These are phyloP conservation scores for Trichechus manatus DNA, from an alignment of 2,113 vertebrate genomes.

Conservation along the genomic window DNA sequence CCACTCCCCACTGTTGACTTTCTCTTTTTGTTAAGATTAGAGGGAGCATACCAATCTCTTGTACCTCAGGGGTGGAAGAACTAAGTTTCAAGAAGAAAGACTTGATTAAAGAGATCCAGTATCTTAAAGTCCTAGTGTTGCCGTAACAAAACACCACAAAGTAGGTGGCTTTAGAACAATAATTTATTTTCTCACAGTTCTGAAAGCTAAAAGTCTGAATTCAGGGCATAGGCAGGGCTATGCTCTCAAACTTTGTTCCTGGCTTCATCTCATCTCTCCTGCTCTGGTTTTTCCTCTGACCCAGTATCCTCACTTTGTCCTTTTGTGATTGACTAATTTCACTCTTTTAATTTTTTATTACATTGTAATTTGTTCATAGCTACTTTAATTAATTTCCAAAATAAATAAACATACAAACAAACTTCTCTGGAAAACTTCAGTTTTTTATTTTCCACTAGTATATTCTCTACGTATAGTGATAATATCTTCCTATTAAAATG, in stretches of 20 bases:
- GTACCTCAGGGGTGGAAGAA: neutral
- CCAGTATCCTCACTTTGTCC: neutral
- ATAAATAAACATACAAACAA: neutral
- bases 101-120: neutral
- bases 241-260: neutral
- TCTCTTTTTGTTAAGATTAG: neutral
- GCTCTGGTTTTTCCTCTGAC: neutral
- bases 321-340: too few species aligned
- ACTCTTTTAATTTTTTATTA: neutral
- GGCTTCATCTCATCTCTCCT: neutral
- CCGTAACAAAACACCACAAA: neutral
- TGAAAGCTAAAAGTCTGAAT: neutral
- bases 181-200: neutral
- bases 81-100: slow-evolving; percentile 24
- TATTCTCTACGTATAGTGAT: neutral
- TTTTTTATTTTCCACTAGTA: neutral
- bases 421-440: slow-evolving; percentile 13
- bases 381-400: neutral
- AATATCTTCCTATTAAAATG: slow-evolving; percentile 31
- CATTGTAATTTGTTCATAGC: neutral
- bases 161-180: neutral
- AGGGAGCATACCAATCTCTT: neutral
- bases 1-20: neutral
- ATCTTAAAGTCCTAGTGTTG: neutral
- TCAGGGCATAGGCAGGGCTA: neutral